phyloP scores from a whole-genome alignment of 2,888 invertebrate species.

The Papilio elwesi region DNA sequence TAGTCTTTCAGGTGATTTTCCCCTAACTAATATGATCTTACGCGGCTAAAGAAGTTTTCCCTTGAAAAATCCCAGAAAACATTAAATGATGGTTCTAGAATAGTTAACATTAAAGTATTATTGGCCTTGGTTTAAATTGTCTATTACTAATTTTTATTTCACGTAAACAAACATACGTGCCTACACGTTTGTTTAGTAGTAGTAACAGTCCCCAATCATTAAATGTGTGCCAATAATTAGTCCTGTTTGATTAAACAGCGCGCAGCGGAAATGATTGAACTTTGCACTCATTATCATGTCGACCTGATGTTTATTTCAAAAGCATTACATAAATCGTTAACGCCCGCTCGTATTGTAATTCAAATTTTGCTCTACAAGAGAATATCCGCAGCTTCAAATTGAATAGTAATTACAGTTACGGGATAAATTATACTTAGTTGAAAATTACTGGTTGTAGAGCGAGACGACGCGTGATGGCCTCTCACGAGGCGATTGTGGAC shows the following conservation, averaged over 20 bases:
- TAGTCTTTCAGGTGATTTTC: too few relatives aligned
- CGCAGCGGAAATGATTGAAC: slow-evolving; percentile 34
- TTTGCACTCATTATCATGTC: slow-evolving; percentile 27
- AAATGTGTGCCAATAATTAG: slow-evolving; percentile 21
- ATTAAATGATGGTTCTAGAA: too few relatives aligned
- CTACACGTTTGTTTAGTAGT: background rate
- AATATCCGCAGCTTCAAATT: slow-evolving; percentile 55
- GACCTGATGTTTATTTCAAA: slow-evolving; percentile 25
- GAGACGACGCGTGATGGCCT: slow-evolving; percentile 55
- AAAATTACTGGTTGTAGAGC: slow-evolving; percentile 62
- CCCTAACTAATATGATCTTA: too few relatives aligned
- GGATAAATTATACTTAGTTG: slow-evolving; percentile 52
- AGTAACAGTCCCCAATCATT: background rate
- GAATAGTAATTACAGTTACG: slow-evolving; percentile 59
- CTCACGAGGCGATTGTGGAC: slow-evolving; percentile 64
- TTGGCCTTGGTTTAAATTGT: background rate
- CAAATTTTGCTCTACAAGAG: slow-evolving; percentile 34
- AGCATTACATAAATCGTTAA: slow-evolving; percentile 34
- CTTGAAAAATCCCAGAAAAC: too few relatives aligned
- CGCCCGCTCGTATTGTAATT: slow-evolving; percentile 30
- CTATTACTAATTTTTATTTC: background rate
- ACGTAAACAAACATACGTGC: too few relatives aligned
- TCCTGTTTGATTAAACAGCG: slow-evolving; percentile 1
- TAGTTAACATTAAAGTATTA: background rate
- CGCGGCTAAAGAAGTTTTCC: too few relatives aligned